Evolutionary conservation across 2,113 vertebrate species (phyloP).

Genomic region (Eptatretus burgeri): DNA sequence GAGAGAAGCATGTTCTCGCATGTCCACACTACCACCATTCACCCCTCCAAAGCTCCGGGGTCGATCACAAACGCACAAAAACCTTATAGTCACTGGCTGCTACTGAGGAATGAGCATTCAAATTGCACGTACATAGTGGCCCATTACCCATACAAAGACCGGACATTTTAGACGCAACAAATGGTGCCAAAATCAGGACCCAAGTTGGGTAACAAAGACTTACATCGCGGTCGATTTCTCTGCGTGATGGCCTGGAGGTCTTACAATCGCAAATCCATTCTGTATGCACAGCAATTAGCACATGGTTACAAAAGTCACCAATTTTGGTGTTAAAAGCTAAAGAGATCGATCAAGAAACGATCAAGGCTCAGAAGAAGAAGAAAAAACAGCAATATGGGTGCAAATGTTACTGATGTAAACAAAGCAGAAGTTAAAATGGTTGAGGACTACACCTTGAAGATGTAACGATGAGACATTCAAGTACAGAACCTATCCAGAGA

Average conservation of each 20-base stretch:
- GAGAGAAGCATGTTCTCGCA: slow-evolving; percentile 3
- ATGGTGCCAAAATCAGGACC: no score
- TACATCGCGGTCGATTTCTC: slow-evolving; percentile 92
- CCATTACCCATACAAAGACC: no score
- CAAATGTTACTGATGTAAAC: no score
- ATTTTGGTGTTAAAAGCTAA: neutral
- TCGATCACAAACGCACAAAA: no score
- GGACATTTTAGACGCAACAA: no score
- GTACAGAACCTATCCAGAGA: no score
- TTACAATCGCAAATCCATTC: slow-evolving; percentile 86
- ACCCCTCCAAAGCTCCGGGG: no score
- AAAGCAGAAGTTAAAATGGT: neutral
- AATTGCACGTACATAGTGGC: no score
- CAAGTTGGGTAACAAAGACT: slow-evolving; percentile 13
- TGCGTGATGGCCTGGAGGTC: slow-evolving; percentile 76
- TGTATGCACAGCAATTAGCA: slow-evolving; percentile 13
- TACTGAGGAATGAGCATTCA: no score
- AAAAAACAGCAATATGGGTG: neutral
- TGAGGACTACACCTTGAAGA: neutral
- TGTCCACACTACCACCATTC: no score
- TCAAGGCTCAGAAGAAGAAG: neutral
- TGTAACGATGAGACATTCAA: neutral
- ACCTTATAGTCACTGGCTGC: no score
- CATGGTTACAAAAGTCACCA: neutral
- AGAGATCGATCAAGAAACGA: neutral